Evolutionary conservation across 1,140 invertebrate genomes (phyloP).

Genomic region (Catajapyx aquilonaris): DNA sequence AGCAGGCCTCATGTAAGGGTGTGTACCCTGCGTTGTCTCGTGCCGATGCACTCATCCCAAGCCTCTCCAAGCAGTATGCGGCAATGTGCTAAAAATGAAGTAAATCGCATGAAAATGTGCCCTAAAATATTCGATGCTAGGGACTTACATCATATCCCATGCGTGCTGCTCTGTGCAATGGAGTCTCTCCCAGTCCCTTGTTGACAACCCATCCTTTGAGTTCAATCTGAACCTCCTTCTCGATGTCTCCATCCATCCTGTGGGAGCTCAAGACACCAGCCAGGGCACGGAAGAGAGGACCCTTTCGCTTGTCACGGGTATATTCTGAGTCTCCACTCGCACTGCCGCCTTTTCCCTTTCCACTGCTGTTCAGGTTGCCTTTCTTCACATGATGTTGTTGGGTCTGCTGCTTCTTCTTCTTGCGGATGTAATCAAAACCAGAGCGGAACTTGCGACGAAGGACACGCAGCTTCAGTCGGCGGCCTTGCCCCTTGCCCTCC

Average conservation of each 20-base stretch:
- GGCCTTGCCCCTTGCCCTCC: too few relatives aligned
- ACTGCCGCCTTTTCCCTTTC: too few relatives aligned
- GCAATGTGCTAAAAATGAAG: constrained; percentile 50
- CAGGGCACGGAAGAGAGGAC: neutral
- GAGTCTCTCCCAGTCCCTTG: constrained; percentile 79
- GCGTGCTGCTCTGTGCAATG: constrained; percentile 69
- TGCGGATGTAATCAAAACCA: constrained; percentile 71
- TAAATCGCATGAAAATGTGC: neutral
- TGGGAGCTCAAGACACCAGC: neutral
- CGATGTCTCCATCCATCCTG: neutral
- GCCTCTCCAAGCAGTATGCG: constrained; percentile 67
- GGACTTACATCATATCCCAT: constrained; percentile 61
- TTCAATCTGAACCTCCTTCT: constrained; percentile 49
- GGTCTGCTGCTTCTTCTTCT: constrained; percentile 47
- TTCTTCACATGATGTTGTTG: constrained; percentile 4
- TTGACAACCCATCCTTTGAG: constrained; percentile 80
- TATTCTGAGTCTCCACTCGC: neutral
- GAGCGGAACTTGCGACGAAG: constrained; percentile 39
- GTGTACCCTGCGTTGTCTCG: constrained; percentile 90
- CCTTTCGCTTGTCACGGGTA: neutral
- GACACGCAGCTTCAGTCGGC: constrained; percentile 25
- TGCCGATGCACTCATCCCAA: constrained; percentile 55
- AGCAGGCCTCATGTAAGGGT: constrained; percentile 74
- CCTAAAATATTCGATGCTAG: neutral
- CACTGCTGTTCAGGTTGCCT: constrained; percentile 11